Conservation (phyloP, 1,140 invertebrate genomes). For the Copidosoma floridanum region DNA sequence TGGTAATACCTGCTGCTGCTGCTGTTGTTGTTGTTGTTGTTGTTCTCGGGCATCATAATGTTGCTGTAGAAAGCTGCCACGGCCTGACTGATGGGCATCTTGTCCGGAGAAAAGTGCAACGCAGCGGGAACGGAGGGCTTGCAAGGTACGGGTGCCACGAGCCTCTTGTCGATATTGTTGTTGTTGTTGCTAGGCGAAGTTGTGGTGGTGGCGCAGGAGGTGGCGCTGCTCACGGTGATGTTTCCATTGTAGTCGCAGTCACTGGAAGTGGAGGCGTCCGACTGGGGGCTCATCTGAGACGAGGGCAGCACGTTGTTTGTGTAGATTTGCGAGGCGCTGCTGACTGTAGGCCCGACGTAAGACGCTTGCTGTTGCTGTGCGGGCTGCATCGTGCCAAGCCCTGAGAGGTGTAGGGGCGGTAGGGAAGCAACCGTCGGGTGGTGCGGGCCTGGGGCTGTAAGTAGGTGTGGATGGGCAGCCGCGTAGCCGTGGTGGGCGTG, state of each 20-base stretch:
- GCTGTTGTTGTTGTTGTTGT: slow-evolving; percentile 41
- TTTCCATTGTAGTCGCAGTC: slow-evolving; percentile 47
- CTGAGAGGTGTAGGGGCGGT: slow-evolving; percentile 1
- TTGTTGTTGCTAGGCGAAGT: slow-evolving; percentile 22
- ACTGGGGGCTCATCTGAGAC: slow-evolving; percentile 46
- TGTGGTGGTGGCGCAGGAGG: slow-evolving; percentile 36
- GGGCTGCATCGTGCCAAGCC: not conserved
- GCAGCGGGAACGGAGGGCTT: no score
- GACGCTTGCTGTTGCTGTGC: not conserved
- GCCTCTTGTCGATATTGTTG: no score
- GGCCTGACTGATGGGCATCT: slow-evolving; percentile 20
- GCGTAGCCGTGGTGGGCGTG: slow-evolving; percentile 25
- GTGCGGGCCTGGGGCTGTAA: no score
- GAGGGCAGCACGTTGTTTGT: slow-evolving; percentile 20
- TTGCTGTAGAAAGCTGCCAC: no score
- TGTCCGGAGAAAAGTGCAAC: no score
- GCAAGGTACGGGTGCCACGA: no score
- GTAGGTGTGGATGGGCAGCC: slow-evolving; percentile 25
- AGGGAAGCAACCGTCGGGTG: slow-evolving; percentile 1
- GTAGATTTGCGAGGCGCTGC: slow-evolving; percentile 9
- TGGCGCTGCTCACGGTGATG: slow-evolving; percentile 38
- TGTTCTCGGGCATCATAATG: no score
- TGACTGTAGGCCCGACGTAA: slow-evolving; percentile 12
- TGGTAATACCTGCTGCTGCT: slow-evolving; percentile 13
- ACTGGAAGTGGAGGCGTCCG: slow-evolving; percentile 47